These are phyloP conservation scores for Diloba caeruleocephala DNA, from an alignment of 2,888 invertebrate species.

Conservation along the genomic window DNA sequence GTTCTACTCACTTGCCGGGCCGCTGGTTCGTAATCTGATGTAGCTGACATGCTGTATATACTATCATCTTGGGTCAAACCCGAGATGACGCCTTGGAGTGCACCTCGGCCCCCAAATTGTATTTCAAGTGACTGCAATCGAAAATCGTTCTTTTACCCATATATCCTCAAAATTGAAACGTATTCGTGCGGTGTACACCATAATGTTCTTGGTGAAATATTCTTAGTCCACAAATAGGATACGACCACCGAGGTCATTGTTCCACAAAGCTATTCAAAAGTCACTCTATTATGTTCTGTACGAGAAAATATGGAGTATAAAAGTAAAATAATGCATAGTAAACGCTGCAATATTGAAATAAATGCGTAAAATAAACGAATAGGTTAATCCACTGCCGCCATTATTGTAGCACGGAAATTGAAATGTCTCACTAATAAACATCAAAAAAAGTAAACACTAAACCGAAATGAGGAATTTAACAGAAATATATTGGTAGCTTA, in stretches of 20 bases:
- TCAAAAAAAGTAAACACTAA: slow-evolving; percentile 87
- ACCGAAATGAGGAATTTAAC: slow-evolving; percentile 62
- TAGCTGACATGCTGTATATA: slow-evolving; percentile 87
- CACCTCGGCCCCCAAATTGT: slow-evolving; percentile 82
- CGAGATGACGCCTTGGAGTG: slow-evolving; percentile 86
- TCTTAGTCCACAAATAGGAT: slow-evolving; percentile 84
- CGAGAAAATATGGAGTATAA: slow-evolving; percentile 76
- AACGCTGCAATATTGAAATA: slow-evolving; percentile 60
- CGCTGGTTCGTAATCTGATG: slow-evolving; percentile 86
- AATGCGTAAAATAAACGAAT: slow-evolving; percentile 77
- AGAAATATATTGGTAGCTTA: slow-evolving; percentile 42
- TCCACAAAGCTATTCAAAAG: slow-evolving; percentile 78
- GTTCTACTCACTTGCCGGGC: slow-evolving; percentile 86
- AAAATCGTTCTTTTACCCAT: slow-evolving; percentile 83
- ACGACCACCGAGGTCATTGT: slow-evolving; percentile 86
- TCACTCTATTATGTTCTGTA: slow-evolving; percentile 77
- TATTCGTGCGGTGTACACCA: slow-evolving; percentile 72
- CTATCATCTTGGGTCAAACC: slow-evolving; percentile 88
- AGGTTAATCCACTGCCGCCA: slow-evolving; percentile 89
- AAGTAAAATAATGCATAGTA: slow-evolving; percentile 65
- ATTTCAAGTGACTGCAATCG: slow-evolving; percentile 87
- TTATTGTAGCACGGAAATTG: slow-evolving; percentile 87
- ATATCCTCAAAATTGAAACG: slow-evolving; percentile 73
- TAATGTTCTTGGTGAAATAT: slow-evolving; percentile 83
- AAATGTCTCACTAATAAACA: slow-evolving; percentile 85